phyloP scores from a whole-genome alignment of 2,113 vertebrate species.

The Grammomys dolichurus region DNA sequence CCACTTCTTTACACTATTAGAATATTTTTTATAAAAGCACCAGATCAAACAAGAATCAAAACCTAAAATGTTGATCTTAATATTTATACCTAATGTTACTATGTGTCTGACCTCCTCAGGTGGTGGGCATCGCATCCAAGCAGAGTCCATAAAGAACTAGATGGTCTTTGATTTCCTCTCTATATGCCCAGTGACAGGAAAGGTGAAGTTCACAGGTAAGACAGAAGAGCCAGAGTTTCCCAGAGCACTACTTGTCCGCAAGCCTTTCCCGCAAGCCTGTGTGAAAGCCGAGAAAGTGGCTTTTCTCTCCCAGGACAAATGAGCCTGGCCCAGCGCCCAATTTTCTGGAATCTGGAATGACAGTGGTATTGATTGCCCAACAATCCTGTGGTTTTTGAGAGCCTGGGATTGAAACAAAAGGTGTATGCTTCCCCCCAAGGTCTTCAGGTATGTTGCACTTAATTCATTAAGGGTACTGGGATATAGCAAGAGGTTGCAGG shows the following conservation, averaged over 20 bases:
- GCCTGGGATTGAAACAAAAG: background rate
- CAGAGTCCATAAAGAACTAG: background rate
- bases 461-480: conserved; percentile 47
- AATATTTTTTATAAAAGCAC: background rate
- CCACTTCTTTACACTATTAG: background rate
- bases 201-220: background rate
- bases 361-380: background rate
- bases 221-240: background rate
- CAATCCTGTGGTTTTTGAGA: conserved; percentile 63
- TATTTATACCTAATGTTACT: background rate
- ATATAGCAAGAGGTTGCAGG: conserved; percentile 34
- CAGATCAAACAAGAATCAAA: background rate
- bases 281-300: background rate
- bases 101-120: accelerated
- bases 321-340: background rate
- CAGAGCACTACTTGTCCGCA: background rate
- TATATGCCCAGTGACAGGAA: no score
- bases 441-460: conserved; percentile 62
- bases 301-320: conserved; percentile 38
- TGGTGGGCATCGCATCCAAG: accelerated
- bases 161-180: background rate
- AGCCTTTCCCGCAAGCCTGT: background rate
- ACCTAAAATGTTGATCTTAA: background rate
- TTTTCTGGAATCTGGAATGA: background rate
- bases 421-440: background rate